phyloP scores from a whole-genome alignment of 2,888 invertebrate genomes.

The Cabera pusaria region DNA sequence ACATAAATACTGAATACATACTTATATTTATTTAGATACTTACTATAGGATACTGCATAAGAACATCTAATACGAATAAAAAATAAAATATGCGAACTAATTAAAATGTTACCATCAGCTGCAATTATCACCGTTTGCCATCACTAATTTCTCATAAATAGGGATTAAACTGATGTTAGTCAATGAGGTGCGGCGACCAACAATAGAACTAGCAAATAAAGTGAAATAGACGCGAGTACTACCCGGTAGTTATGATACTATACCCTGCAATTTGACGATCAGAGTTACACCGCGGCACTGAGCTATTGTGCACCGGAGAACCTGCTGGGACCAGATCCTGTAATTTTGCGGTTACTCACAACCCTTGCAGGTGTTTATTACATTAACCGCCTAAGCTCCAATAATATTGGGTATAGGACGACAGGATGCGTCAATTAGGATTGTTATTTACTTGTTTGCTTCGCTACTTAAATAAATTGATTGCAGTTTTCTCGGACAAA shows the following conservation, averaged over 20 bases:
- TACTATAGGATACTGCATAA: too few relatives aligned
- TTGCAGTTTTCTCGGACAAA: conserved; percentile 16
- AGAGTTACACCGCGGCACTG: conserved; percentile 47
- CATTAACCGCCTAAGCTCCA: conserved; percentile 47
- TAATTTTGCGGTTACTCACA: conserved; percentile 71
- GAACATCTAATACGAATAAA: too few relatives aligned
- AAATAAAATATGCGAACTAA: too few relatives aligned
- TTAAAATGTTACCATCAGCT: neutral
- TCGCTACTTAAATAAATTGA: conserved; percentile 21
- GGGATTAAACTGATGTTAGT: neutral
- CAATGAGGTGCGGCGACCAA: conserved; percentile 10
- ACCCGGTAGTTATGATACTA: conserved; percentile 66
- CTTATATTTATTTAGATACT: too few relatives aligned
- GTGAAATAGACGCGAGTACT: conserved; percentile 35
- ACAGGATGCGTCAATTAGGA: conserved; percentile 43
- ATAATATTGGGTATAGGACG: conserved; percentile 39
- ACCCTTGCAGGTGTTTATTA: conserved; percentile 62
- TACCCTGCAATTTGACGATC: conserved; percentile 79
- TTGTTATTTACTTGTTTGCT: conserved; percentile 29
- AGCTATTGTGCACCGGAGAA: conserved; percentile 40
- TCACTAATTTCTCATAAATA: conserved; percentile 6
- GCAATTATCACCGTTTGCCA: conserved; percentile 7
- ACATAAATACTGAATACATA: too few relatives aligned
- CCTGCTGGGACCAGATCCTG: conserved; percentile 65
- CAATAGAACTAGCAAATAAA: conserved; percentile 22